phyloP scores from a whole-genome alignment of 1,140 invertebrate genomes.

The Elysia chlorotica region DNA sequence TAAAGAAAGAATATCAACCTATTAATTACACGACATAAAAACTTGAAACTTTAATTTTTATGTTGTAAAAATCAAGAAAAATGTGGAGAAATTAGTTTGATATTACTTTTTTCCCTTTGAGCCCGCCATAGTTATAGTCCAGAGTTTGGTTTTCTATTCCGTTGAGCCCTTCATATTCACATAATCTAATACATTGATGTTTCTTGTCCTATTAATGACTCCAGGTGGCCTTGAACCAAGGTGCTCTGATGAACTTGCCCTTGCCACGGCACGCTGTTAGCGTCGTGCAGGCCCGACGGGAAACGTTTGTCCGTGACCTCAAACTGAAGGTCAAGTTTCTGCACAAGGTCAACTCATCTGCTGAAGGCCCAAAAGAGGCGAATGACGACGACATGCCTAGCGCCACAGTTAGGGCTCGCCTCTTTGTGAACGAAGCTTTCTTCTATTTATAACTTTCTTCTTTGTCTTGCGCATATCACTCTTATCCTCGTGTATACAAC shows the following conservation, averaged over 20 bases:
- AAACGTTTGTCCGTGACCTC: conserved; percentile 6
- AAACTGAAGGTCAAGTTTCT: conserved; percentile 23
- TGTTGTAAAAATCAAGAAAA: not conserved
- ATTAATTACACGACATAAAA: not conserved
- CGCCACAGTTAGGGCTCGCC: conserved; percentile 7
- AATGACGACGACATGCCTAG: conserved; percentile 14
- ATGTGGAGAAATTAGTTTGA: not conserved
- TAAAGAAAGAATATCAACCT: not conserved
- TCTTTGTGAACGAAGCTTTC: conserved; percentile 14
- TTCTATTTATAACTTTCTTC: conserved; percentile 16
- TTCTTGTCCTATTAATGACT: not conserved
- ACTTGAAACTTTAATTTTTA: not conserved
- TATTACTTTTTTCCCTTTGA: not conserved
- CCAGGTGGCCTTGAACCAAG: conserved; percentile 20
- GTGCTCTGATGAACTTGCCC: not conserved
- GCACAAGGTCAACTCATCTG: conserved; percentile 6
- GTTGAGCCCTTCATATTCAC: not conserved
- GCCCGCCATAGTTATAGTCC: not conserved
- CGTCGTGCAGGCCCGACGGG: not conserved
- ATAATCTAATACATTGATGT: not conserved
- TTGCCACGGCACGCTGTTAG: conserved; percentile 10
- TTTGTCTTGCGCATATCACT: too few relatives aligned
- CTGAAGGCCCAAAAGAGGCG: too few relatives aligned
- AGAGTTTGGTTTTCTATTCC: not conserved
- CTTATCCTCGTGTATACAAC: too few relatives aligned